Percentiles rank a stretch among this genome's conserved stretches.
These are phyloP conservation scores for Synaphobranchus kaupii DNA, from an alignment of 2,797 vertebrate genomes.

Conservation along the genomic window DNA sequence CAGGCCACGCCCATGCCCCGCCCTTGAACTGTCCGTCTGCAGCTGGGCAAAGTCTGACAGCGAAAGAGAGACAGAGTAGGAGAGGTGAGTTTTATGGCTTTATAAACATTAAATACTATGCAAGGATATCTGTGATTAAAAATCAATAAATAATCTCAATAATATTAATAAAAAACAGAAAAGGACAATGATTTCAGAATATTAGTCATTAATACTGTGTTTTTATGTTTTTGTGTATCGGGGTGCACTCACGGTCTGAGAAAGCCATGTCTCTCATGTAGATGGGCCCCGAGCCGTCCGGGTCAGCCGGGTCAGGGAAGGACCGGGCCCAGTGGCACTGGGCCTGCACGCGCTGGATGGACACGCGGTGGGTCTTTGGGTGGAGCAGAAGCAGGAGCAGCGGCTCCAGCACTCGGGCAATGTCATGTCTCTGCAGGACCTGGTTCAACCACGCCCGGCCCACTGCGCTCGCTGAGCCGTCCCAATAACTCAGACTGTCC, in stretches of 20 bases:
- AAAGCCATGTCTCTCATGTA: slow-evolving; percentile 79
- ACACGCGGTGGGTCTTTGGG: slow-evolving; percentile 96
- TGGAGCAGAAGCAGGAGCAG: slow-evolving; percentile 92
- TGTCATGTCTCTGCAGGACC: slow-evolving; percentile 96
- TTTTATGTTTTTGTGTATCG: not conserved
- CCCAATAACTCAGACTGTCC: slow-evolving; percentile 93
- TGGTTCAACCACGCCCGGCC: slow-evolving; percentile 97
- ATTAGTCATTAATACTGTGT: not conserved
- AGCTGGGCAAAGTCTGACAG: slow-evolving; percentile 72
- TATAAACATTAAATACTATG: not conserved
- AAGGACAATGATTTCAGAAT: not conserved
- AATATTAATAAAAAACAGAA: no score
- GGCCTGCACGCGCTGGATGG: slow-evolving; percentile 93
- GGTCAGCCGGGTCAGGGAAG: slow-evolving; percentile 69
- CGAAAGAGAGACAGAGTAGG: not conserved
- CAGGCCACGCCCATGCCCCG: slow-evolving; percentile 73
- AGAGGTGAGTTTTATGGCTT: not conserved
- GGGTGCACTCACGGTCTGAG: slow-evolving; percentile 75
- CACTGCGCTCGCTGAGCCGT: slow-evolving; percentile 91
- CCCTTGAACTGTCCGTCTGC: slow-evolving; percentile 65
- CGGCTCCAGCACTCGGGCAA: slow-evolving; percentile 95
- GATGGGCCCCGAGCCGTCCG: slow-evolving; percentile 65
- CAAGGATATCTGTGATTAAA: not conserved
- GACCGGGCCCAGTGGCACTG: slow-evolving; percentile 86
- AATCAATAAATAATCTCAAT: not conserved